Base-by-base conservation (phyloP, 2,888 invertebrate genomes). In the Unio pictorum region DNA sequence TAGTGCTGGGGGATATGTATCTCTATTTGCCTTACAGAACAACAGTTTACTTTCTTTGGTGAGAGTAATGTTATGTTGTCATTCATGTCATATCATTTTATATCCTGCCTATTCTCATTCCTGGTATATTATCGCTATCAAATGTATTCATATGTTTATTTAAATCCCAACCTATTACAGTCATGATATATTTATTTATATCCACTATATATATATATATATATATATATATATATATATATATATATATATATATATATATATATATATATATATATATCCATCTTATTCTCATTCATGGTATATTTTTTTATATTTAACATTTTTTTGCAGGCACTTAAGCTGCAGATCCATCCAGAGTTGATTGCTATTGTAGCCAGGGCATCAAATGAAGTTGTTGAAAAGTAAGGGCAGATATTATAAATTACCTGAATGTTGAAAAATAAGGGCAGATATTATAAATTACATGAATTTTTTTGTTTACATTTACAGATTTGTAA, bases 341-440 rank as follows among this genome's bases (percentile, higher is more conserved):
- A 95, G 90, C 93, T 93, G 58, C 94, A 95, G 89, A 95, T 96
- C 90, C 95, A 96, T 89, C 93, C 93, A 23, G 95, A 96, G 84
- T 89, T 97, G 0, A 91, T 95, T 23, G 93, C 94, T 79, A 94
- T 97, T 61, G 94, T 96, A 66, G 94, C 94, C 45, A 91, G 93
- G 54, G 95, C 95, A 0, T 95, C 96, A 1, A 94, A 94, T 73
- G 94, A 95, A 76, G 93, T 96, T 30, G 80, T 81, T n/a, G 86
- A 87, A 66, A 84, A 81, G 86, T 86, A 78, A 62, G 68, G 26
- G 57, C 23, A 30, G 23, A 20, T 62, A 28, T 34, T 34, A 34
- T 34, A 34, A 34, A 34, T 45, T 30, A 54, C 45, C 18, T 55
- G n/a, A 23, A 23, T 30, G 80, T 81, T n/a, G 86, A 87, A 66